Base-by-base conservation (phyloP, 2,797 vertebrate genomes). In the Triplophysa bombifrons region DNA sequence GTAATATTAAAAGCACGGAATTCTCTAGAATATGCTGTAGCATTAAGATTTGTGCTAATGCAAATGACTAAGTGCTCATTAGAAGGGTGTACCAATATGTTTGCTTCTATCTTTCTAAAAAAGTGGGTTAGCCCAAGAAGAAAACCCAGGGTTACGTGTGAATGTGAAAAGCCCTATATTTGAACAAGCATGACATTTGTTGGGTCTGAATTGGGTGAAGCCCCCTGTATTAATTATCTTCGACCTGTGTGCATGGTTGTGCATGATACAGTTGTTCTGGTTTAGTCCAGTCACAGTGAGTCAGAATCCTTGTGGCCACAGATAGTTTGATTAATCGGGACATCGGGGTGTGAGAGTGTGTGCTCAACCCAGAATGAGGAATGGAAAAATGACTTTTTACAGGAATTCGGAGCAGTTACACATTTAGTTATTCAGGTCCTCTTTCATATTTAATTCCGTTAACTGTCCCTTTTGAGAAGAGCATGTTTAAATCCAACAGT, bases 271-370 rank as follows among this genome's bases (percentile, higher is more conserved):
- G 71, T 76, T 76, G 67, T 65, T 82, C 80, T 76, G 76, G 74
- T 72, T 46, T 34, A 66, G 60, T 78, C 73, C 80, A 80, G 76
- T 85, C 85, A 84, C 83, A 84, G 72, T 83, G 79, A 75, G 58
- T 65, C 66, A 44, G 71, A 79, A 83, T 78, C 74, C 70, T 63
- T 11, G 41, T 67, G 58, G 74, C 48, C 65, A 30, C 17, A 67
- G 65, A 78, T 48, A 58, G 69, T 79, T 30, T 41, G 16, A 58
- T 61, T 67, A 55, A 63, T 16, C 64, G 61, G 78, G 61, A 77
- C 73, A 72, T 51, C 66, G 60, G 60, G 64, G 53, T 71, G 58
- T 44, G 44, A 56, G 48, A 56, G 48, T 55, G 46, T 51, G 69
- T 27, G 16, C 46, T 77, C 65, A 22, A 69, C 4, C 61, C 70